These are phyloP conservation scores for Aphodius granarius DNA, from an alignment of 2,888 invertebrate species.

Conservation along the genomic window DNA sequence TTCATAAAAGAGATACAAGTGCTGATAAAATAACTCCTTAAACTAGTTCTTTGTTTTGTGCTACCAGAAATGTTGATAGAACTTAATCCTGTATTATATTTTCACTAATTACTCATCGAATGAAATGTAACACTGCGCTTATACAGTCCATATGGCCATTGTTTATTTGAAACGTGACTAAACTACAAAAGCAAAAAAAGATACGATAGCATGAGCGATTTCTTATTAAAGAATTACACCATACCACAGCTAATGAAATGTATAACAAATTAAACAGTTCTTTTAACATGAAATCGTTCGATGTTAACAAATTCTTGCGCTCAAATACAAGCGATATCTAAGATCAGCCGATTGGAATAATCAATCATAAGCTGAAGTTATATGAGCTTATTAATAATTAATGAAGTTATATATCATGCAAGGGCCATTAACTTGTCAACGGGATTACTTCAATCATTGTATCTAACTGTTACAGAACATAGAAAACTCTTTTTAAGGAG, in stretches of 20 bases:
- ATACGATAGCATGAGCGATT: neutral
- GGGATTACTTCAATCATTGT: neutral
- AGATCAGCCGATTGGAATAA: neutral
- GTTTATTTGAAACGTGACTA: neutral
- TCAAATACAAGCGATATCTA: neutral
- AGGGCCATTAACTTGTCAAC: neutral
- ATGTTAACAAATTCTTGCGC: neutral
- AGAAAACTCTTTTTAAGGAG: neutral
- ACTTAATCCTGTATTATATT: neutral
- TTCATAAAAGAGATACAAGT: neutral
- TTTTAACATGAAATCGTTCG: neutral
- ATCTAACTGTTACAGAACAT: neutral
- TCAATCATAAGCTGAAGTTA: neutral
- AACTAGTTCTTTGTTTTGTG: neutral
- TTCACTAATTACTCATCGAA: neutral
- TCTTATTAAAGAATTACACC: neutral
- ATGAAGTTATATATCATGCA: neutral
- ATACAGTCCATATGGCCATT: neutral
- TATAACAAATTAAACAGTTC: neutral
- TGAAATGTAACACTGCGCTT: neutral
- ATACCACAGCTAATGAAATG: no score
- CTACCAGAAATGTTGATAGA: neutral
- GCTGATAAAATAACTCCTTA: neutral
- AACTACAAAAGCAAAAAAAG: neutral
- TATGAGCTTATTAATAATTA: neutral